Base-by-base conservation (phyloP, 2,113 vertebrate genomes). In the Meles meles region DNA sequence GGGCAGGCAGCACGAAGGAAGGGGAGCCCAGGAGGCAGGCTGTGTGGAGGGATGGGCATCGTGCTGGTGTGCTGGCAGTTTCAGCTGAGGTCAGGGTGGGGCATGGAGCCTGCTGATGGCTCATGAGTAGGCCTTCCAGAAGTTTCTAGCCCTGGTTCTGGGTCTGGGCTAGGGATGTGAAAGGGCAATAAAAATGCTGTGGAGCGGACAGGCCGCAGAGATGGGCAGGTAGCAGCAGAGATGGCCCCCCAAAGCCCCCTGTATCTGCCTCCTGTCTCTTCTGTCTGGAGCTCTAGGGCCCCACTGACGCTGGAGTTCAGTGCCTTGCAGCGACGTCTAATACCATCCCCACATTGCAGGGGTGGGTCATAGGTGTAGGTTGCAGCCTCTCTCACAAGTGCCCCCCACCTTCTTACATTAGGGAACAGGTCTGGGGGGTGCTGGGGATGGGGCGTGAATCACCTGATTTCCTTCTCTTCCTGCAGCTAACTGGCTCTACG, bases 371-470 rank as follows among this genome's bases (percentile, higher is more conserved):
- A 88, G 42, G 15, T 9, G 25, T 29, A 39, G 52, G 44, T 8
- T 59, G 14, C 21, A 25, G 20, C n/a, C 77, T 88, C 44, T 23
- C 9, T 20, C 34, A 39, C 17, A 49, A 6, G 6, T 4, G 2
- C 21, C 29, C 7, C 47, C 59, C 27, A 63, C 17, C 61, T 71
- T 6, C 6, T 87, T 65, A 29, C 14, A 12, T 52, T 65, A 20
- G 49, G 23, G 34, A 76, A 44, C 15, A 88, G 59, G 55, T 47
- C 31, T 15, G 39, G n/a, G 61, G 29, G n/a, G 21, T 6, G 17
- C 4, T 0, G 5, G 18, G 27, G 8, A 11, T 18, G 2, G 3
- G 12, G 44, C 39, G 6, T 7, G 23, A 31, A 31, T 23, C 6
- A 4, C 29, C 49, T 61, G 42, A 47, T 9, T 84, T 81, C 55